These are phyloP conservation scores for Uria aalge DNA, from an alignment of 2,113 vertebrate genomes.

Conservation along the genomic window DNA sequence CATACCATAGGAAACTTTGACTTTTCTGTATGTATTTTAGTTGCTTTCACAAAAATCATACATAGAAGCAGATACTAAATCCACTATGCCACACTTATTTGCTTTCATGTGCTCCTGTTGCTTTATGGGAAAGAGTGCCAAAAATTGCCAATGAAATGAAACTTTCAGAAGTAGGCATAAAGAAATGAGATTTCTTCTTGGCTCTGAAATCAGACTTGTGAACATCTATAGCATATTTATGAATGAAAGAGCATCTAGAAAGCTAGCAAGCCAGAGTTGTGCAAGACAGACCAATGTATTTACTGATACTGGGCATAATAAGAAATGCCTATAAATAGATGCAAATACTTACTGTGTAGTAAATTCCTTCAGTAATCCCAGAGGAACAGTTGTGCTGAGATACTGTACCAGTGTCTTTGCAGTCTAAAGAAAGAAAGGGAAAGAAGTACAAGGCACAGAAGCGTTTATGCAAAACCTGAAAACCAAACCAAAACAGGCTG, in stretches of 20 bases:
- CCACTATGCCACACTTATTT: not conserved
- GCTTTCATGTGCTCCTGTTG: not conserved
- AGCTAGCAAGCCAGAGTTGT: not conserved
- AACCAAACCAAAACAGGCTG: not conserved
- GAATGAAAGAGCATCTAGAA: not conserved
- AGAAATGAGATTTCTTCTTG: not conserved
- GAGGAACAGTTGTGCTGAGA: not conserved
- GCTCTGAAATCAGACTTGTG: not conserved
- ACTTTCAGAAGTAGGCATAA: not conserved
- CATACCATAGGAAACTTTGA: not conserved
- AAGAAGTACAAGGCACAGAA: not conserved
- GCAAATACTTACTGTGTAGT: not conserved
- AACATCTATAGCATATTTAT: not conserved
- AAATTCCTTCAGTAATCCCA: not conserved
- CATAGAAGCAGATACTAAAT: not conserved
- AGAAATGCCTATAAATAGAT: not conserved
- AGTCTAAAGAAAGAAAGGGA: not conserved
- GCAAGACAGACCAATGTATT: not conserved
- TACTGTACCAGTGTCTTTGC: not conserved
- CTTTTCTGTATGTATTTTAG: not conserved
- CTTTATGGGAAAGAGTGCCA: not conserved
- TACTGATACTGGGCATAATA: not conserved
- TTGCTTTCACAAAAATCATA: not conserved
- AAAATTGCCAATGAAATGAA: not conserved
- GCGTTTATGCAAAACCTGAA: not conserved